These are phyloP conservation scores for Gambusia affinis DNA, from an alignment of 2,113 vertebrate species.

Conservation along the genomic window DNA sequence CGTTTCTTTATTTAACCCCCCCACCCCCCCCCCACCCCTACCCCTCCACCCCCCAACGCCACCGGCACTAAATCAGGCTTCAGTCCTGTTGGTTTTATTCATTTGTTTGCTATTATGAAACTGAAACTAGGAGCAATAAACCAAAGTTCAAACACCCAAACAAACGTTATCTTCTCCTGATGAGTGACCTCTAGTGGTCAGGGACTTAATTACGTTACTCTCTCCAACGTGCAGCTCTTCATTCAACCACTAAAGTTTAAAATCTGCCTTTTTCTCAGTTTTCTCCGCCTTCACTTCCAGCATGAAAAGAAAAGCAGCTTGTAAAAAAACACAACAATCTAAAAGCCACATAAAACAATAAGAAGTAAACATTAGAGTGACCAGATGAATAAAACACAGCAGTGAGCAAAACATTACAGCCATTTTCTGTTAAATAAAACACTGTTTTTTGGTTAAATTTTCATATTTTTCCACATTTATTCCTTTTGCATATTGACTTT, in stretches of 20 bases:
- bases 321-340: no score
- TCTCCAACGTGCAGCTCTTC: neutral
- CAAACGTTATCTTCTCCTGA: conserved; percentile 25
- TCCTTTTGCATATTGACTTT: no score
- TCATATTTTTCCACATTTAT: no score
- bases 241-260: neutral
- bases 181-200: conserved; percentile 55
- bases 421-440: no score
- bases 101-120: conserved; percentile 5
- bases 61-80: conserved; percentile 18
- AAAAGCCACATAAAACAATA: no score
- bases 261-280: neutral
- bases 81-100: conserved; percentile 26
- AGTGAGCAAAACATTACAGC: no score
- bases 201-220: conserved; percentile 5
- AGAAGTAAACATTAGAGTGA: no score
- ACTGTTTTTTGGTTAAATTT: no score
- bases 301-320: no score
- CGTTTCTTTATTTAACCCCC: conserved; percentile 23
- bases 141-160: neutral
- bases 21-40: neutral
- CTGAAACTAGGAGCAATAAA: conserved; percentile 1
- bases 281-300: neutral
- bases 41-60: conserved; percentile 13
- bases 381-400: no score